Percentiles rank a stretch among this genome's conserved stretches.
phyloP scores from a whole-genome alignment of 2,888 invertebrate species.

The Chrysodeixis includens region DNA sequence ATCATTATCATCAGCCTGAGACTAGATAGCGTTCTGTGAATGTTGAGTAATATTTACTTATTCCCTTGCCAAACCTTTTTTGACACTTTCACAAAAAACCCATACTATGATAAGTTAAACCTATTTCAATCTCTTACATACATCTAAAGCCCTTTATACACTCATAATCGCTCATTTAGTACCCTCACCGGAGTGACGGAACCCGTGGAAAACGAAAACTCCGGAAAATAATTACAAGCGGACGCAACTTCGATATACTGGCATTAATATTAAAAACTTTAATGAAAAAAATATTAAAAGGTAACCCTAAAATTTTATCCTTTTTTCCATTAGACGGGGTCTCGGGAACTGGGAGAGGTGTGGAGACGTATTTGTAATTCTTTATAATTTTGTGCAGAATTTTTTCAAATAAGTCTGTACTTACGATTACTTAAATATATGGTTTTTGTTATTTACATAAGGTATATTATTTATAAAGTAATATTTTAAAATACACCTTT shows the following conservation, averaged over 20 bases:
- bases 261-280: constrained; percentile 89
- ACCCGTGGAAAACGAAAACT: constrained; percentile 76
- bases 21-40: too few relatives aligned
- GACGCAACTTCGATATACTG: constrained; percentile 76
- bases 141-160: constrained; percentile 12
- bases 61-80: too few relatives aligned
- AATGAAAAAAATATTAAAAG: constrained; percentile 89
- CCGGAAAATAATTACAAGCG: constrained; percentile 84
- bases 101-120: background rate
- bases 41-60: too few relatives aligned
- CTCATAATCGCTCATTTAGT: constrained; percentile 46
- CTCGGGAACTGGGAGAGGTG: constrained; percentile 60
- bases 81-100: too few relatives aligned
- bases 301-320: constrained; percentile 82
- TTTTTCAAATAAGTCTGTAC: too few relatives aligned
- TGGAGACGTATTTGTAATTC: too few relatives aligned
- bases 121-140: constrained; percentile 11
- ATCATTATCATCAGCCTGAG: too few relatives aligned
- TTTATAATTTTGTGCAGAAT: too few relatives aligned
- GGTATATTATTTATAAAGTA: too few relatives aligned
- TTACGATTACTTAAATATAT: too few relatives aligned
- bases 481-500: too few relatives aligned
- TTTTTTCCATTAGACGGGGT: constrained; percentile 86
- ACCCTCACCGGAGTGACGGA: constrained; percentile 46
- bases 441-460: too few relatives aligned